Conservation (phyloP, 2,113 vertebrate genomes). For the Machaerirhynchus nigripectus region DNA sequence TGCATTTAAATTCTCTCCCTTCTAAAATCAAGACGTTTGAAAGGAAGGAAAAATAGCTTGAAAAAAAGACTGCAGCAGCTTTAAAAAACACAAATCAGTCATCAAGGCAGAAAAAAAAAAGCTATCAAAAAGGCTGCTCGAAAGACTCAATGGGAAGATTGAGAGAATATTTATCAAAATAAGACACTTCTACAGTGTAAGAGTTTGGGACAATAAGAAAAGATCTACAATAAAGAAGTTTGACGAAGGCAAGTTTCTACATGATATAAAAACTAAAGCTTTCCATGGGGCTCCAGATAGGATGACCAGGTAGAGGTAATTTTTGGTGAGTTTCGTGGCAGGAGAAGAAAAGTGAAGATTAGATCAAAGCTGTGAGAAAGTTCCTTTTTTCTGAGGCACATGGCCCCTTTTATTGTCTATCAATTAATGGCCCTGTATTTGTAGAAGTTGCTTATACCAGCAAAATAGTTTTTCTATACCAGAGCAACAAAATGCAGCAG, state of each 20-base stretch:
- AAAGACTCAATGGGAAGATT: background rate
- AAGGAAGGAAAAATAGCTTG: background rate
- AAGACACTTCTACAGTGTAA: background rate
- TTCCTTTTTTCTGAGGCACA: background rate
- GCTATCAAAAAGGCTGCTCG: background rate
- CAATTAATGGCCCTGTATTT: background rate
- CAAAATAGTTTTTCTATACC: conserved; percentile 72
- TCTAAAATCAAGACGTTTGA: background rate
- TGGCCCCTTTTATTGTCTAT: background rate
- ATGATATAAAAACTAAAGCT: background rate
- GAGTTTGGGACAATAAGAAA: background rate
- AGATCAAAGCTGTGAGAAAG: background rate
- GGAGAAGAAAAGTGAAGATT: background rate
- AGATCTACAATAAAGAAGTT: background rate
- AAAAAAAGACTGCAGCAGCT: background rate
- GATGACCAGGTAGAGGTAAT: background rate
- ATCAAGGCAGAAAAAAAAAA: background rate
- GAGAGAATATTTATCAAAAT: background rate
- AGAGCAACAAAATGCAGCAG: conserved; percentile 96
- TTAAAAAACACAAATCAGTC: background rate
- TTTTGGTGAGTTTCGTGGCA: background rate
- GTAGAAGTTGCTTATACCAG: background rate
- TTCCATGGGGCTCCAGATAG: background rate
- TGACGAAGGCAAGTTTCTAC: background rate
- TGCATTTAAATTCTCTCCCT: background rate